phyloP scores from a whole-genome alignment of 2,113 vertebrate species.

The Marmota flaviventris region DNA sequence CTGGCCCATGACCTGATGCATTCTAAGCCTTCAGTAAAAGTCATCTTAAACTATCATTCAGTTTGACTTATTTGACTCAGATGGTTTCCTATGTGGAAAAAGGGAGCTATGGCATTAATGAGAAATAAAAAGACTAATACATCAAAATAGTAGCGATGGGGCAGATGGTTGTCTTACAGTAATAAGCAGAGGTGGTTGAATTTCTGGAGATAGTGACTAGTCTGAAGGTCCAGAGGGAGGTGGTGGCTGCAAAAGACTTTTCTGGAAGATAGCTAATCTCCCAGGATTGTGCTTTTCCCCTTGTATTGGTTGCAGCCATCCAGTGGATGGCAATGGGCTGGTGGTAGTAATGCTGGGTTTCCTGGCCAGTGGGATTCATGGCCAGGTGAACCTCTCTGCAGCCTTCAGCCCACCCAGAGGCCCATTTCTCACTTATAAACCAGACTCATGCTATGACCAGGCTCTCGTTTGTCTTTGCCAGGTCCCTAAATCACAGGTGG shows the following conservation, averaged over 20 bases:
- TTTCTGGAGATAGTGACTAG: constrained; percentile 50
- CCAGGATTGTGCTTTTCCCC: background rate
- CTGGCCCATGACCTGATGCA: background rate
- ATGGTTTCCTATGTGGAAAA: background rate
- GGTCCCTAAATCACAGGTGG: constrained; percentile 16
- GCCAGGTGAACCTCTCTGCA: background rate
- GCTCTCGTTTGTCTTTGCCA: background rate
- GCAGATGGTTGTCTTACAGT: background rate
- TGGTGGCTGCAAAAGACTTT: background rate
- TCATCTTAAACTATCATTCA: background rate
- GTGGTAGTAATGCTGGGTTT: background rate
- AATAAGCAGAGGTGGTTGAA: background rate
- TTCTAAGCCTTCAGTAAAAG: background rate
- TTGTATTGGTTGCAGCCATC: background rate
- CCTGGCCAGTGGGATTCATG: background rate
- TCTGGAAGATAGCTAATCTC: background rate
- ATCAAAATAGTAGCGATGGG: background rate
- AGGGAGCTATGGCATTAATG: background rate
- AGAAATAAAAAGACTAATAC: background rate
- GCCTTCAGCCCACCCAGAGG: background rate
- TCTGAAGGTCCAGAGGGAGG: background rate
- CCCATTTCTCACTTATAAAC: background rate
- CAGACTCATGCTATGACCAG: background rate
- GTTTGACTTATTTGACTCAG: background rate
- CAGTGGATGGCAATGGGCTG: background rate